phyloP scores from a whole-genome alignment of 2,113 vertebrate genomes.

The Casuarius casuarius region DNA sequence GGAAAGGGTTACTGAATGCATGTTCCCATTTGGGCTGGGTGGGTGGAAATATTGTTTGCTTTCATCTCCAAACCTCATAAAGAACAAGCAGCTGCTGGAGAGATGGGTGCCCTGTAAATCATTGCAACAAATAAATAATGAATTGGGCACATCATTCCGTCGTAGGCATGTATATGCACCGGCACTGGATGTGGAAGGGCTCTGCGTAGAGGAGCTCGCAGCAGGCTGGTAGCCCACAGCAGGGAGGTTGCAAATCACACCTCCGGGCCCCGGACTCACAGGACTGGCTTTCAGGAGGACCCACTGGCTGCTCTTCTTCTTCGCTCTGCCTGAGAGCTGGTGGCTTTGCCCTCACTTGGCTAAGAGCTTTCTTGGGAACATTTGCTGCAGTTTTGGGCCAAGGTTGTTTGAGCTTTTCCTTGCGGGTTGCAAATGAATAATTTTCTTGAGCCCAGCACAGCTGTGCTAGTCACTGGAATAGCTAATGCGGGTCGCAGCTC shows the following conservation, averaged over 20 bases:
- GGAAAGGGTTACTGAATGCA: constrained; percentile 52
- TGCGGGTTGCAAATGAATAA: neutral
- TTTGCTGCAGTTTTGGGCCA: neutral
- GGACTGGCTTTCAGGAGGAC: accelerated
- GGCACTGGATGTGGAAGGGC: neutral
- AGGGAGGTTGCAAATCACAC: neutral
- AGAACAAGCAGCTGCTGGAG: constrained; percentile 36
- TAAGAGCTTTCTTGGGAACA: neutral
- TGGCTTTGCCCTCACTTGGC: neutral
- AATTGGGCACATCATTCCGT: accelerated
- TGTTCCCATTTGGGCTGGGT: neutral
- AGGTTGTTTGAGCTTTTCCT: neutral
- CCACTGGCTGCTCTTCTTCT: neutral
- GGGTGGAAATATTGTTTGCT: constrained; percentile 8
- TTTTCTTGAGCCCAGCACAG: neutral
- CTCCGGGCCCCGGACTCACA: accelerated
- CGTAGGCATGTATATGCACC: accelerated
- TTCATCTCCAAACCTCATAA: constrained; percentile 42
- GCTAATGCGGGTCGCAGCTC: accelerated
- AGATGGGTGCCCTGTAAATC: neutral
- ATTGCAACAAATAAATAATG: neutral
- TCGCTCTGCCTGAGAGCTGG: accelerated
- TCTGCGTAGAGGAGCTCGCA: neutral
- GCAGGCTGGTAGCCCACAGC: neutral
- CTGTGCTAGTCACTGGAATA: neutral